Evolutionary conservation across 2,797 vertebrate genomes (phyloP).

Genomic region (Microctenopoma stevenorrisi): DNA sequence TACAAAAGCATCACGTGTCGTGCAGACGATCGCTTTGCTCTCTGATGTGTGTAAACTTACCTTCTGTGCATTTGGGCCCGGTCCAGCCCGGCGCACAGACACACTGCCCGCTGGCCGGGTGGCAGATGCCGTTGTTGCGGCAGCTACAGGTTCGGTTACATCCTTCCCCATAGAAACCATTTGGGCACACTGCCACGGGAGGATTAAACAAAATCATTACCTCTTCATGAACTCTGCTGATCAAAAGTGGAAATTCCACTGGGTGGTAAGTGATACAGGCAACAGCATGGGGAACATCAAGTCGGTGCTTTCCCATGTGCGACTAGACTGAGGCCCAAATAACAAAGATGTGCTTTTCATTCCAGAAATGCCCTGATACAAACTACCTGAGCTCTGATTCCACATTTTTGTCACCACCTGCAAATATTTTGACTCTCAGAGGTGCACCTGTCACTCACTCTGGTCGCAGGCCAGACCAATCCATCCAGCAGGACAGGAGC

Average conservation of each 20-base stretch:
- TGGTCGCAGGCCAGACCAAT: constrained; percentile 83
- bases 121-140: constrained; percentile 86
- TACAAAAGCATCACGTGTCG: constrained; percentile 17
- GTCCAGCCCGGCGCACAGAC: constrained; percentile 89
- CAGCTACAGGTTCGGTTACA: constrained; percentile 90
- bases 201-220: constrained; percentile 64
- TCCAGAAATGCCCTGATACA: constrained; percentile 6
- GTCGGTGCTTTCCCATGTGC: constrained; percentile 58
- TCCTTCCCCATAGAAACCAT: constrained; percentile 84
- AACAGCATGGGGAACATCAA: constrained; percentile 45
- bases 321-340: constrained; percentile 45
- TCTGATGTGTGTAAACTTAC: constrained; percentile 73
- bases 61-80: constrained; percentile 86
- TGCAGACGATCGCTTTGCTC: not conserved
- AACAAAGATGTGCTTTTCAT: constrained; percentile 29
- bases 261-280: constrained; percentile 54
- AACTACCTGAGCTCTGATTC: constrained; percentile 1
- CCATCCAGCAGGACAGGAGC: constrained; percentile 88
- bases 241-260: constrained; percentile 67
- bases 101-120: constrained; percentile 86
- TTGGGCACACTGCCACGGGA: constrained; percentile 84
- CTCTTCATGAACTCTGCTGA: constrained; percentile 67
- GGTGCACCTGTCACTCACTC: constrained; percentile 78
- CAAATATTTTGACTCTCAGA: not conserved
- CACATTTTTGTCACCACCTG: not conserved